phyloP scores from a whole-genome alignment of 2,888 invertebrate genomes.

The Helleia helle region DNA sequence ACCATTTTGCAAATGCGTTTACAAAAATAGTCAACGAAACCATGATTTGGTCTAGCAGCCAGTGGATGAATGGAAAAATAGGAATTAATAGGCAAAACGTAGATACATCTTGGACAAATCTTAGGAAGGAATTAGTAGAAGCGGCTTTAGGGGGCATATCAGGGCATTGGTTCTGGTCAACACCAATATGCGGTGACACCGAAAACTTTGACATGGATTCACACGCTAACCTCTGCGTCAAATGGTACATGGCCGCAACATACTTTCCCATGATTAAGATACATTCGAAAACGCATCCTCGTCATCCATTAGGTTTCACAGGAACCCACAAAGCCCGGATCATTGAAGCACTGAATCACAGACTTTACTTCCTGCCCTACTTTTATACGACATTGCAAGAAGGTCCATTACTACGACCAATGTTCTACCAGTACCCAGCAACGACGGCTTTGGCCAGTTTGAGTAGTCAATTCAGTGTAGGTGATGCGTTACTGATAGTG shows the following conservation, averaged over 20 bases:
- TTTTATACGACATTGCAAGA: slow-evolving; percentile 68
- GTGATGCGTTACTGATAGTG: slow-evolving; percentile 72
- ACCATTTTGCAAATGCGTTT: slow-evolving; percentile 45
- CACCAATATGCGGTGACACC: slow-evolving; percentile 75
- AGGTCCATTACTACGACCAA: slow-evolving; percentile 74
- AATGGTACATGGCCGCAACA: slow-evolving; percentile 80
- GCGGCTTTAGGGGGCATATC: slow-evolving; percentile 65
- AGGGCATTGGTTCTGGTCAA: slow-evolving; percentile 62
- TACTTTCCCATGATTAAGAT: slow-evolving; percentile 76
- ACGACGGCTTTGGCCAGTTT: slow-evolving; percentile 53
- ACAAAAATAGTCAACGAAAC: slow-evolving; percentile 26
- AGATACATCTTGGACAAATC: slow-evolving; percentile 71
- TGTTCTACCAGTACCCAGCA: slow-evolving; percentile 76
- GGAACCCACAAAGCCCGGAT: slow-evolving; percentile 53
- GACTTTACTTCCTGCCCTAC: slow-evolving; percentile 73
- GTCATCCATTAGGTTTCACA: slow-evolving; percentile 61
- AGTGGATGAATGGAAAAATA: slow-evolving; percentile 42
- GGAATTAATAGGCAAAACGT: slow-evolving; percentile 65
- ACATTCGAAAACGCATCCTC: slow-evolving; percentile 44
- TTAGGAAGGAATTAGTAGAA: slow-evolving; percentile 62
- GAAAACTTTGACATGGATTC: slow-evolving; percentile 39
- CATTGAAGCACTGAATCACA: slow-evolving; percentile 50
- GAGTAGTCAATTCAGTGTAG: slow-evolving; percentile 76
- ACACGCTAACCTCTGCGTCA: slow-evolving; percentile 71
- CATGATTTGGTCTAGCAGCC: slow-evolving; percentile 39